A percentile compares a stretch with the other conserved stretches of the same genome.
Conservation (phyloP, 1,140 invertebrate genomes). For the Bombus superbus region DNA sequence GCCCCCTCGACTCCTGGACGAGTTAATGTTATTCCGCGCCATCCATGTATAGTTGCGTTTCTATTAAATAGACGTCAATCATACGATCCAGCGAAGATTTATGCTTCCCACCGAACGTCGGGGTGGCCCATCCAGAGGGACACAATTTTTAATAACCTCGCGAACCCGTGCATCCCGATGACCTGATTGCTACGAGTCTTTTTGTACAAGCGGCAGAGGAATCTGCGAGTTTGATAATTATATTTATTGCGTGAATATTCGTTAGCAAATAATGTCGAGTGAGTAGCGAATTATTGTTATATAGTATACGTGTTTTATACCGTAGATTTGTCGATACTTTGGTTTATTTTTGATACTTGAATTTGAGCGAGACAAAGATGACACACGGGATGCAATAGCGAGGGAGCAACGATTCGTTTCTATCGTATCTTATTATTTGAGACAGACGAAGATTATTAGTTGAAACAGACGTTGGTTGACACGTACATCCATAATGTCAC, state of each 20-base stretch:
- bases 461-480: no score
- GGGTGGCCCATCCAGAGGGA: slow-evolving; percentile 52
- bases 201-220: neutral
- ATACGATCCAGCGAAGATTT: slow-evolving; percentile 70
- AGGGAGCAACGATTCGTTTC: no score
- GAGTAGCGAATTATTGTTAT: no score
- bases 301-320: no score
- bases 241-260: neutral
- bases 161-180: neutral
- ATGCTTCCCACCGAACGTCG: slow-evolving; percentile 59
- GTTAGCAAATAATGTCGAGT: neutral
- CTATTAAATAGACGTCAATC: slow-evolving; percentile 82
- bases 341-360: no score
- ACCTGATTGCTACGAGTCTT: neutral
- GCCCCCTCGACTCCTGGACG: slow-evolving; percentile 78
- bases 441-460: no score
- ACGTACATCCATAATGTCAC: neutral
- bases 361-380: no score
- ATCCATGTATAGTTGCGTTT: slow-evolving; percentile 77
- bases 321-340: no score
- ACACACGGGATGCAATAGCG: no score
- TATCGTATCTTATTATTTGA: no score
- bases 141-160: slow-evolving; percentile 64
- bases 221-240: neutral
- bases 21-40: slow-evolving; percentile 79